A percentile compares a stretch with the other conserved stretches of the same genome.
These are phyloP conservation scores for Alca torda DNA, from an alignment of 2,797 vertebrate genomes.

Conservation along the genomic window DNA sequence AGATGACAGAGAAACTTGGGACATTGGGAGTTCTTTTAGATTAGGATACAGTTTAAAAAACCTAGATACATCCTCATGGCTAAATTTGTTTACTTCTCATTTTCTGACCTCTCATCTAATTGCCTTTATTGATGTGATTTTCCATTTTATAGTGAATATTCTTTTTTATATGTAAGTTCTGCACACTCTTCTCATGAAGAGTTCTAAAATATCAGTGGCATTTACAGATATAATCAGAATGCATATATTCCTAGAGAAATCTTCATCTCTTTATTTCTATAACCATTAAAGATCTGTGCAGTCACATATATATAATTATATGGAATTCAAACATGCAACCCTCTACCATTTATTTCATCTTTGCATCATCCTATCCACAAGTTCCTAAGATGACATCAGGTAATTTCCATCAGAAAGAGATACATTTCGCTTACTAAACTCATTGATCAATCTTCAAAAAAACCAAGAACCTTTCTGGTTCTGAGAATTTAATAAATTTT, in stretches of 20 bases:
- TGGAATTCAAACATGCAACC: accelerated
- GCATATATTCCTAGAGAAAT: neutral
- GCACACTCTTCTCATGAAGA: neutral
- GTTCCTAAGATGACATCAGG: neutral
- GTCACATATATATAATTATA: neutral
- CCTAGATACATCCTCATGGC: neutral
- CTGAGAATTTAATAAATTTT: neutral
- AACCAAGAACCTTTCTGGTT: neutral
- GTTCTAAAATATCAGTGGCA: neutral
- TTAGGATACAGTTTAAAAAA: neutral
- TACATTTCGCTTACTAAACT: neutral
- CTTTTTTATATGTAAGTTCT: neutral
- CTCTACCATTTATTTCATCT: neutral
- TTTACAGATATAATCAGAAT: neutral
- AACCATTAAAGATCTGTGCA: neutral
- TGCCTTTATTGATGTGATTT: neutral
- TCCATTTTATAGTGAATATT: neutral
- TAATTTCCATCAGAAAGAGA: neutral
- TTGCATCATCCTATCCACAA: neutral
- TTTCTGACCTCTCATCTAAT: neutral
- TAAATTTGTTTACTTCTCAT: neutral
- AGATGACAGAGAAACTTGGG: neutral
- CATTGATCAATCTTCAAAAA: neutral
- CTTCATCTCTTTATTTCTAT: neutral
- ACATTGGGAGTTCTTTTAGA: neutral